phyloP scores from a whole-genome alignment of 2,113 vertebrate species.

The Pan troglodytes region NHGRI_mPanTro3-v2.1_pri NC_072403.2:37902001-37902500 shows the following conservation, averaged over 20 bases:
- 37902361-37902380: neutral
- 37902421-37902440: slow-evolving; percentile 82
- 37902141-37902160: neutral
- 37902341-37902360: neutral
- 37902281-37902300: slow-evolving; percentile 93
- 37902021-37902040: neutral
- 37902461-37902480: slow-evolving; percentile 92
- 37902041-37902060: neutral
- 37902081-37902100: neutral
- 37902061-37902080: neutral
- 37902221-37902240: slow-evolving; percentile 96
- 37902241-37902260: slow-evolving; percentile 93
- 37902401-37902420: neutral
- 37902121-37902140: neutral
- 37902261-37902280: slow-evolving; percentile 97
- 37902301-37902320: neutral
- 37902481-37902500: slow-evolving; percentile 93
- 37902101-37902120: neutral
- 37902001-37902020: neutral
- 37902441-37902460: slow-evolving; percentile 95
- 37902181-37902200: neutral
- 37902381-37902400: neutral
- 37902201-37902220: slow-evolving; percentile 87
- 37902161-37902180: neutral
- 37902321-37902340: neutral